Base-by-base conservation (phyloP, 1,140 invertebrate species). In the Bombus terrestris region DNA sequence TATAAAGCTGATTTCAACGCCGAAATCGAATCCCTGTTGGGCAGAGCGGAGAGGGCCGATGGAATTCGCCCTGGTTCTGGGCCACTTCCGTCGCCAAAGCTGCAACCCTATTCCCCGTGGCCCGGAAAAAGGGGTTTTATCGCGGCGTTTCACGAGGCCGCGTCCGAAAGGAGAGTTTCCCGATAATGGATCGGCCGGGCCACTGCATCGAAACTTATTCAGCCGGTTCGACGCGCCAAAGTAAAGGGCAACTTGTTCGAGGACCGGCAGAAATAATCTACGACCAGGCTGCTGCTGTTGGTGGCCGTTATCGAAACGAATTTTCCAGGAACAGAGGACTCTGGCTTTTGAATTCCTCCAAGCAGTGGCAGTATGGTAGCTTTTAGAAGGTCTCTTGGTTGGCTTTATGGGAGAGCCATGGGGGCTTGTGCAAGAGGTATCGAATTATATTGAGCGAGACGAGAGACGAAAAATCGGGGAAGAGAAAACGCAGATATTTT, bases 151-250 rank as follows among this genome's bases (percentile, higher is more conserved):
- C 82, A 76, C 66, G 43, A 69, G 86, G 72, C 47, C 77, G 86
- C 64, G 75, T 43, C 47, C 71, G 86, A 88, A 71, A 83, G 81
- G 64, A 59, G 77, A 85, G 72, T 71, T 66, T 66, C 83, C 72
- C 87, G 81, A 89, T 85, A 88, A 89, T 85, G 86, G 81, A 88
- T 84, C 76, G 59, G 59, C 69, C 25, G 53, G 39, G 59, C 76
- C 25, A 76, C 39, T 53, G 79, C 80, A 37, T 77, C 69, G 74
- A 79, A 88, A 86, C 85, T 88, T 87, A 88, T 88, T 88, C 81
- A 81, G 79, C 78, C 66, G 43, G 43, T 9, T n/a, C 43, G 66
- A 68, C 68, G 35, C 47, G 47, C 28, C 57, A 41, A 39, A 77
- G 75, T 77, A 64, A 57, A 72, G 68, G 47, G 68, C 79, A 72